Percentiles rank a stretch among this genome's conserved stretches.
These are phyloP conservation scores for Sthenelais limicola DNA, from an alignment of 2,888 invertebrate species.

Conservation along the genomic window DNA sequence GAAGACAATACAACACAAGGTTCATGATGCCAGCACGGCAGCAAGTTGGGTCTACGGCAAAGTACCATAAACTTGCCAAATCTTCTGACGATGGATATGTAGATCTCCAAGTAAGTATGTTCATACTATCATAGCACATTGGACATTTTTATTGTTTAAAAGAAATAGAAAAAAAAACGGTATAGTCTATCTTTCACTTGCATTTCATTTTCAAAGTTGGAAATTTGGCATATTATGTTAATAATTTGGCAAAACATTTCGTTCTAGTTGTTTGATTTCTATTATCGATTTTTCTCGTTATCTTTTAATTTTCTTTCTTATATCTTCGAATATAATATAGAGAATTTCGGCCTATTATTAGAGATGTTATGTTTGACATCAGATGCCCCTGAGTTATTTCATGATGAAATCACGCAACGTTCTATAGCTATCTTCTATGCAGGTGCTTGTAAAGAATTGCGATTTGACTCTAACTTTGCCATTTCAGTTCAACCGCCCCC, in stretches of 20 bases:
- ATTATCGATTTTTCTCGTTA: neutral
- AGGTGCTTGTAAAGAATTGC: neutral
- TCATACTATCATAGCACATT: neutral
- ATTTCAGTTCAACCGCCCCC: slow-evolving; percentile 52
- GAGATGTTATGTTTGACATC: neutral
- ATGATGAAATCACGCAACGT: neutral
- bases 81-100: slow-evolving; percentile 46
- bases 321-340: neutral
- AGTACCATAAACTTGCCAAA: slow-evolving; percentile 44
- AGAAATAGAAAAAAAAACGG: neutral
- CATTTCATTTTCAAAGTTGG: too few species aligned
- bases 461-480: neutral
- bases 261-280: neutral
- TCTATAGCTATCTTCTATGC: neutral
- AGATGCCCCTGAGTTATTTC: neutral
- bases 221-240: too few species aligned
- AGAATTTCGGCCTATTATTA: neutral
- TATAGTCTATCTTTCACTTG: neutral
- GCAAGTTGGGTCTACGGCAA: slow-evolving; percentile 37
- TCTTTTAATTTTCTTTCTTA: neutral
- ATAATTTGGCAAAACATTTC: too few species aligned
- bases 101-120: slow-evolving; percentile 43
- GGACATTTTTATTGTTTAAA: neutral
- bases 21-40: slow-evolving; percentile 41
- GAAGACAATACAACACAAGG: too few species aligned